These are phyloP conservation scores for Copidosoma aretas DNA, from an alignment of 2,888 invertebrate species.

Conservation along the genomic window DNA sequence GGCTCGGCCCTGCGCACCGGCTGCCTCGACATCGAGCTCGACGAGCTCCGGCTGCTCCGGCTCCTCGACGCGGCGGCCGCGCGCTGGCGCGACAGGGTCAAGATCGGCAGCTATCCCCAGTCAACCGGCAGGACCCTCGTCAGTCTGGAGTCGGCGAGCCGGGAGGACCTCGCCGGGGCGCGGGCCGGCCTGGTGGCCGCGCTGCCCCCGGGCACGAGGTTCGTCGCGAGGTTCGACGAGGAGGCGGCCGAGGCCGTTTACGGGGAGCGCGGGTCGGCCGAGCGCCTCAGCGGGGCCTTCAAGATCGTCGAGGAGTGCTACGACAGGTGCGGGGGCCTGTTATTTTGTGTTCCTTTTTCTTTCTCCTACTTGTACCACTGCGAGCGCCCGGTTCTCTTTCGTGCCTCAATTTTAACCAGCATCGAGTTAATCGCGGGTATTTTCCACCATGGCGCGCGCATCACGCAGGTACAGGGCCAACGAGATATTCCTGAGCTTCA, in stretches of 20 bases:
- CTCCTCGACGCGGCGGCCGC: slow-evolving; percentile 45
- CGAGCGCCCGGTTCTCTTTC: too few species aligned
- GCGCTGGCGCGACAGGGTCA: slow-evolving; percentile 47
- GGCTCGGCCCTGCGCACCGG: slow-evolving; percentile 39
- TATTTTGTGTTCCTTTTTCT: background rate
- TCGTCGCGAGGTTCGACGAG: background rate
- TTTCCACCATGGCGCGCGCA: too few species aligned
- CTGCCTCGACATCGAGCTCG: slow-evolving; percentile 46
- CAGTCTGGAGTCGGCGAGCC: background rate
- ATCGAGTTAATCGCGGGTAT: too few species aligned
- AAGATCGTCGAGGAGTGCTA: slow-evolving; percentile 54
- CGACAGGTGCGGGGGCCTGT: slow-evolving; percentile 44
- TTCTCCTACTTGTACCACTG: background rate
- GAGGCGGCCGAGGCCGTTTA: slow-evolving; percentile 48
- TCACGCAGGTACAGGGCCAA: slow-evolving; percentile 71
- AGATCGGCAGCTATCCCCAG: slow-evolving; percentile 55
- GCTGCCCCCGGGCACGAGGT: slow-evolving; percentile 26
- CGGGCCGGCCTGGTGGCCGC: slow-evolving; percentile 43
- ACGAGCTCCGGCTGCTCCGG: slow-evolving; percentile 48
- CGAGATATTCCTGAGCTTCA: slow-evolving; percentile 90
- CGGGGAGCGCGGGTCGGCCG: slow-evolving; percentile 41
- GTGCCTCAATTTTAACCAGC: background rate
- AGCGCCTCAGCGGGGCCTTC: slow-evolving; percentile 50
- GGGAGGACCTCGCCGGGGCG: slow-evolving; percentile 41
- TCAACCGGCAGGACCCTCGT: slow-evolving; percentile 37